A percentile compares a stretch with the other conserved stretches of the same genome.
These are phyloP conservation scores for Apamea crenata DNA, from an alignment of 2,888 invertebrate genomes.

Conservation along the genomic window DNA sequence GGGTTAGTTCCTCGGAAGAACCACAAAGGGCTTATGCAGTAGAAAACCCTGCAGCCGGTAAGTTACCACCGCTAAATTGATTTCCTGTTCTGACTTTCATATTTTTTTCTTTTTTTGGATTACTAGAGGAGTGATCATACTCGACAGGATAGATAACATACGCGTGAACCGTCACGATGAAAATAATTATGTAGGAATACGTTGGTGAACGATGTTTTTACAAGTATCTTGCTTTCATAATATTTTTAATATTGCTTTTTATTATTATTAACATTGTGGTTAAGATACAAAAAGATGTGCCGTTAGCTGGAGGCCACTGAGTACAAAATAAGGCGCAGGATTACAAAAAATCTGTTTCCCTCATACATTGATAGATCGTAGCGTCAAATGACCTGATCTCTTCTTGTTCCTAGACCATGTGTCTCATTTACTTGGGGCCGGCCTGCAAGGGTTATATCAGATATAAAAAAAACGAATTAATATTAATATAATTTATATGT, in stretches of 20 bases:
- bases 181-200: background rate
- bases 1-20: background rate
- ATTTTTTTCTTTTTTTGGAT: background rate
- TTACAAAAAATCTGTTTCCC: background rate
- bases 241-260: background rate
- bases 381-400: background rate
- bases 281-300: background rate
- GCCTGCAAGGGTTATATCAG: background rate
- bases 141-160: background rate
- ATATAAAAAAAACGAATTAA: background rate
- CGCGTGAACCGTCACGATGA: background rate
- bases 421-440: background rate
- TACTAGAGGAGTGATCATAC: background rate
- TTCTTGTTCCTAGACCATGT: background rate
- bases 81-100: background rate
- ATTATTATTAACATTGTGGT: background rate
- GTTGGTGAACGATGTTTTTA: background rate
- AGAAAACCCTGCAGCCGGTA: conserved; percentile 6
- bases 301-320: background rate
- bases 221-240: background rate
- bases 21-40: background rate
- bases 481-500: no score
- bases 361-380: background rate
- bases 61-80: background rate
- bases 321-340: background rate